These are phyloP conservation scores for Ennomos fuscantarius DNA, from an alignment of 2,888 invertebrate species.

Conservation along the genomic window DNA sequence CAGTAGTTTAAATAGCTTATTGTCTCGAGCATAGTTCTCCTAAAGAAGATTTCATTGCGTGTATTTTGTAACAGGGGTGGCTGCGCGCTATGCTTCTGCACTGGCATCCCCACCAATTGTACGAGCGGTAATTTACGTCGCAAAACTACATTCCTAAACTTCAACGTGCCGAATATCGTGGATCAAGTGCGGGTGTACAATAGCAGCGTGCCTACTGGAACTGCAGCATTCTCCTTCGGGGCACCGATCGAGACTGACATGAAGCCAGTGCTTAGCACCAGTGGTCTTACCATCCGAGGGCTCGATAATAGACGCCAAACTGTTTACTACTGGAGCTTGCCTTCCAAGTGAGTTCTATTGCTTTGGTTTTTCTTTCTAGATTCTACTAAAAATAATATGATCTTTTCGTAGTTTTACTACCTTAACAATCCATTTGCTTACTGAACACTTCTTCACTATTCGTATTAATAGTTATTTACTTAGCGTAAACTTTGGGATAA, in stretches of 20 bases:
- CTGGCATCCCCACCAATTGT: conserved; percentile 92
- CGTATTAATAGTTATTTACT: too few species aligned
- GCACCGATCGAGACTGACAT: conserved; percentile 61
- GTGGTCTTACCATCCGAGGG: conserved; percentile 87
- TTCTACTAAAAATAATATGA: too few species aligned
- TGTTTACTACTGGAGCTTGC: conserved; percentile 95
- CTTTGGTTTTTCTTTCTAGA: neutral
- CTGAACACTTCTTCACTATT: neutral
- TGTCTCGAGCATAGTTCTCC: too few species aligned
- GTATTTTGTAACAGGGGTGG: conserved; percentile 85
- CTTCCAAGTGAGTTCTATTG: conserved; percentile 76
- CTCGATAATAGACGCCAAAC: conserved; percentile 81
- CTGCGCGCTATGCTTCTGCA: conserved; percentile 98
- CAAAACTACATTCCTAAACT: conserved; percentile 72
- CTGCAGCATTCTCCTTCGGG: conserved; percentile 59
- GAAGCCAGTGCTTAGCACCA: conserved; percentile 76
- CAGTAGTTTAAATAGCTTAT: too few species aligned
- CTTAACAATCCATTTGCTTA: neutral
- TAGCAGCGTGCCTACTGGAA: conserved; percentile 60
- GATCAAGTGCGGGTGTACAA: conserved; percentile 65
- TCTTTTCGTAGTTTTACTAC: too few species aligned
- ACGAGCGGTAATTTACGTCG: conserved; percentile 91
- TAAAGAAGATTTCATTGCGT: too few species aligned
- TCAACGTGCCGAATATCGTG: conserved; percentile 70
- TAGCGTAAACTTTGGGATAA: too few species aligned